These are phyloP conservation scores for Tinamus guttatus DNA, from an alignment of 2,113 vertebrate genomes.

Conservation along the genomic window DNA sequence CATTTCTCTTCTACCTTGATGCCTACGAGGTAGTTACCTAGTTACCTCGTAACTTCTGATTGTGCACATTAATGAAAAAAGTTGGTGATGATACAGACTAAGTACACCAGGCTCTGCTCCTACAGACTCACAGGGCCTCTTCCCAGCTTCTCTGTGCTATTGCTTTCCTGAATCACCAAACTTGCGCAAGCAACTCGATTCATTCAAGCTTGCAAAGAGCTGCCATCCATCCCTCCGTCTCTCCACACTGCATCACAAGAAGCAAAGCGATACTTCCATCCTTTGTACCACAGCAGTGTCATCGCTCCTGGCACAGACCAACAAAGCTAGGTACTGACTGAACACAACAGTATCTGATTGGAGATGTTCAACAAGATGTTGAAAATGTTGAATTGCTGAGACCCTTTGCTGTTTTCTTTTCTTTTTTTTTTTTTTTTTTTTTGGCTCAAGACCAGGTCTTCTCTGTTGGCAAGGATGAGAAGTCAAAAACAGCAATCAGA, in stretches of 20 bases:
- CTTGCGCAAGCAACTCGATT: not conserved
- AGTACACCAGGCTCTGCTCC: not conserved
- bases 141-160: not conserved
- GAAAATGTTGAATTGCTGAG: not conserved
- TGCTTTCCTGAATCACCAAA: not conserved
- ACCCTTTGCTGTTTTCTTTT: not conserved
- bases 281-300: not conserved
- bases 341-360: not conserved
- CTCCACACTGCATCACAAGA: not conserved
- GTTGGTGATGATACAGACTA: not conserved
- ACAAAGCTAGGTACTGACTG: not conserved
- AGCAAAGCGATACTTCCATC: not conserved
- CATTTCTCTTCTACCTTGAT: not conserved
- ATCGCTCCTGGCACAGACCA: not conserved
- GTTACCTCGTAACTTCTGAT: not conserved
- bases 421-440: no score
- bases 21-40: fast-evolving
- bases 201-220: not conserved
- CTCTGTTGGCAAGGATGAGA: not conserved
- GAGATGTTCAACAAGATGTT: not conserved
- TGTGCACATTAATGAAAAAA: not conserved
- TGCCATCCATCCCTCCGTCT: fast-evolving
- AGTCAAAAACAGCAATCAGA: not conserved
- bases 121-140: not conserved
- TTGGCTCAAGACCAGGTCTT: not conserved